Percentiles rank a stretch among this genome's conserved stretches.
These are phyloP conservation scores for Actinia tenebrosa DNA, from an alignment of 64 coral and sea anemone species.

Conservation along the genomic window DNA sequence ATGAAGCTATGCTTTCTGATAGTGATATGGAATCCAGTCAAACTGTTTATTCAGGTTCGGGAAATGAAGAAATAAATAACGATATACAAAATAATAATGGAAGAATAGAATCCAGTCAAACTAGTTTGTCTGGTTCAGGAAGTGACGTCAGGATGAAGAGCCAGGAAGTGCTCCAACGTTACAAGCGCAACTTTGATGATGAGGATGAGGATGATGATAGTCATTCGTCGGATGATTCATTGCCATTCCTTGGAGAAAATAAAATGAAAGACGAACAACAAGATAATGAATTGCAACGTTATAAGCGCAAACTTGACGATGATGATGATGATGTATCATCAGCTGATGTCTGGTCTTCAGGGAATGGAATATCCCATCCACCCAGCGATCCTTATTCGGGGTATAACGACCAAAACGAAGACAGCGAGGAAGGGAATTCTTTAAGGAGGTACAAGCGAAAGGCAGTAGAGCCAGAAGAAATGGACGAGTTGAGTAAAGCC, in stretches of 20 bases:
- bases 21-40: not conserved
- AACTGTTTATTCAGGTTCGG: not conserved
- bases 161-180: not conserved
- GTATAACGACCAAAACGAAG: not conserved
- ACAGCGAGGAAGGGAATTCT: not conserved
- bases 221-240: not conserved
- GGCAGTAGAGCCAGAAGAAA: not conserved
- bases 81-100: not conserved
- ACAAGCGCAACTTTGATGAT: constrained; percentile 6
- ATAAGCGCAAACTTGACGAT: constrained; percentile 17
- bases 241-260: not conserved
- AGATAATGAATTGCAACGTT: not conserved
- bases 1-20: not conserved
- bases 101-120: not conserved
- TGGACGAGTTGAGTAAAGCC: not conserved
- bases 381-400: not conserved
- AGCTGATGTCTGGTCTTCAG: not conserved
- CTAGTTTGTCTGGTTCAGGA: not conserved
- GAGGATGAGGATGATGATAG: not conserved
- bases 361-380: not conserved
- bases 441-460: not conserved
- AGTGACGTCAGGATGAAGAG: not conserved
- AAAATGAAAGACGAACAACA: not conserved
- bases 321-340: not conserved
- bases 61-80: not conserved